phyloP scores from a whole-genome alignment of 2,888 invertebrate genomes.

The Rapana venosa region DNA sequence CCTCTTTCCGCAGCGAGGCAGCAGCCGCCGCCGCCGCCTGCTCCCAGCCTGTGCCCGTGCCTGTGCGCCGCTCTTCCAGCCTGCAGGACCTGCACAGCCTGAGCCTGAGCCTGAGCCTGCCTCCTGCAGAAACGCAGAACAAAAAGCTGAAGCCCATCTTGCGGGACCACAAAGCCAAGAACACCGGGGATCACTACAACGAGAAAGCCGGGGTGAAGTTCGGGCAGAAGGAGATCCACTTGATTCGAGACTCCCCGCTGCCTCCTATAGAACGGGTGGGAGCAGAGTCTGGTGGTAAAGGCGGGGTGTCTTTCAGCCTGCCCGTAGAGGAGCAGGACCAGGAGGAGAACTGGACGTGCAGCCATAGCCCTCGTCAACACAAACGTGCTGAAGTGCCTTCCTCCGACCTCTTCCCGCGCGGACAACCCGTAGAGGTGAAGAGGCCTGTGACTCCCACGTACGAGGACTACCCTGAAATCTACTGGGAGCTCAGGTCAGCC shows the following conservation, averaged over 20 bases:
- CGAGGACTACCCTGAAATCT: slow-evolving; percentile 42
- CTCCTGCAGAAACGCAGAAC: not conserved
- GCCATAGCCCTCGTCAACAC: slow-evolving; percentile 13
- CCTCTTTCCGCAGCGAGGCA: not conserved
- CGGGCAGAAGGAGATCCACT: slow-evolving; percentile 20
- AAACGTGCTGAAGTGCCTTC: not conserved
- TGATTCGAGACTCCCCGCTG: slow-evolving; percentile 16
- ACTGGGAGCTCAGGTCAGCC: slow-evolving; percentile 50
- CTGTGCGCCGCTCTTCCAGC: slow-evolving; percentile 18
- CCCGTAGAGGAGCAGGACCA: not conserved
- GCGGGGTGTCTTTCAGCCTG: not conserved
- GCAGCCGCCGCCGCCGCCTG: not conserved
- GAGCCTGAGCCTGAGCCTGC: not conserved
- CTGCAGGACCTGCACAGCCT: slow-evolving; percentile 12
- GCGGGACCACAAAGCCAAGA: not conserved
- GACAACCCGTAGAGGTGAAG: slow-evolving; percentile 3
- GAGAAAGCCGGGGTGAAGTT: slow-evolving; percentile 31
- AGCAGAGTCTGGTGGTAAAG: not conserved
- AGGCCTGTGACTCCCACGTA: slow-evolving; percentile 35
- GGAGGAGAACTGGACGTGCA: not conserved
- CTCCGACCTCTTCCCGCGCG: slow-evolving; percentile 27
- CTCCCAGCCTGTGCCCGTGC: not conserved
- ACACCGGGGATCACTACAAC: not conserved
- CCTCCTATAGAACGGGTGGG: slow-evolving; percentile 13
- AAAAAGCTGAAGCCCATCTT: slow-evolving; percentile 34